Conservation (phyloP, 2,797 vertebrate species). For the Ciconia nigra region DNA sequence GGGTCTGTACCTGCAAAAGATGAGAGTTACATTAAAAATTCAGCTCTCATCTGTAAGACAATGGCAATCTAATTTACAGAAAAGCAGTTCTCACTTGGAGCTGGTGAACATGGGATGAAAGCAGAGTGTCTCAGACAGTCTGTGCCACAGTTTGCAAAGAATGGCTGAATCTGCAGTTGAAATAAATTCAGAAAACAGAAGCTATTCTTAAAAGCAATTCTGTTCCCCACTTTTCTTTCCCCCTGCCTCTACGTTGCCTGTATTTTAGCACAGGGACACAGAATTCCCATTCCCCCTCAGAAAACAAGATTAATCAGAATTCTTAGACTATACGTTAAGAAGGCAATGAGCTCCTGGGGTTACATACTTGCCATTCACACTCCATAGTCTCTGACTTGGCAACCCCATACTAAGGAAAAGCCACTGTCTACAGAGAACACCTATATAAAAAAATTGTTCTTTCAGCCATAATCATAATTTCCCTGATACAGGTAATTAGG, state of each 20-base stretch:
- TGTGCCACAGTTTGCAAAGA: slow-evolving; percentile 78
- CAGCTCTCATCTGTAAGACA: neutral
- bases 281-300: neutral
- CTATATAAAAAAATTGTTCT: neutral
- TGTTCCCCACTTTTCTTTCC: neutral
- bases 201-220: neutral
- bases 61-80: neutral
- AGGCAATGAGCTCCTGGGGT: neutral
- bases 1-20: slow-evolving; percentile 47
- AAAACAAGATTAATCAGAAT: neutral
- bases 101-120: slow-evolving; percentile 15
- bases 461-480: neutral
- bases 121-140: slow-evolving; percentile 78
- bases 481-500: neutral
- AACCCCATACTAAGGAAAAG: neutral
- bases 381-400: neutral
- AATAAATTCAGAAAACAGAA: neutral
- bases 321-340: neutral
- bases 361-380: neutral
- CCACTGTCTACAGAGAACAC: neutral
- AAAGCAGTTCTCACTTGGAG: slow-evolving; percentile 39
- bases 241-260: neutral
- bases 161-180: slow-evolving; percentile 82
- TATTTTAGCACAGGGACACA: neutral
- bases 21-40: neutral